Evolutionary conservation across 30 jellyfish, hydroid and myxozoan genomes (phyloP).

Genomic region (Aurelia sp.): DNA sequence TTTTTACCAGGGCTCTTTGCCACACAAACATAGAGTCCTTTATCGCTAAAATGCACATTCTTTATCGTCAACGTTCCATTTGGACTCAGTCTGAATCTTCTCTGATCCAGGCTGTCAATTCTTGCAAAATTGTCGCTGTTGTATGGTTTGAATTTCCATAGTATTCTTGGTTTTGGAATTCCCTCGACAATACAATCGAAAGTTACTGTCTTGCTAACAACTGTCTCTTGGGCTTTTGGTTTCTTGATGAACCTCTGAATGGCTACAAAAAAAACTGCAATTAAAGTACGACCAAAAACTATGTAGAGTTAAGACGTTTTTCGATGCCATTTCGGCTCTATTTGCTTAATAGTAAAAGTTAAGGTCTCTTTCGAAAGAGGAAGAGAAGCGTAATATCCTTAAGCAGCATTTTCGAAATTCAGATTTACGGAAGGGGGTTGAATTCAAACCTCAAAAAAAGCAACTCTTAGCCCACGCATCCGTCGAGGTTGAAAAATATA

Average conservation of each 20-base stretch:
- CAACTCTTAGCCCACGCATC: too few species aligned
- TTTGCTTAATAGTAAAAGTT: too few species aligned
- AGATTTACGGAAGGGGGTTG: too few species aligned
- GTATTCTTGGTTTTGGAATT: conserved; percentile 79
- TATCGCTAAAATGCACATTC: conserved; percentile 62
- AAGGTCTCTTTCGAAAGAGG: too few species aligned
- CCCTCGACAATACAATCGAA: conserved; percentile 83
- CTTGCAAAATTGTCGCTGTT: conserved; percentile 11
- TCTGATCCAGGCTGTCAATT: conserved; percentile 60
- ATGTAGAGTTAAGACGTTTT: too few species aligned
- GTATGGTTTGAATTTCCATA: conserved; percentile 71
- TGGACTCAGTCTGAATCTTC: conserved; percentile 59
- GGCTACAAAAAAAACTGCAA: conserved; percentile 60
- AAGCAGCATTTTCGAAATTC: too few species aligned
- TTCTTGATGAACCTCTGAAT: conserved; percentile 63
- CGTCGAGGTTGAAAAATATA: too few species aligned
- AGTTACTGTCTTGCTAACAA: conserved; percentile 68
- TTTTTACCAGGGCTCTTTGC: conserved; percentile 90
- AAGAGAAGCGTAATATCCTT: too few species aligned
- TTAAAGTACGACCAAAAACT: background rate
- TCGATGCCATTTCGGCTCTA: too few species aligned
- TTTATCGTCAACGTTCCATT: conserved; percentile 74
- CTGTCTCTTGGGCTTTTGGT: conserved; percentile 59
- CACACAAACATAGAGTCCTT: conserved; percentile 74
- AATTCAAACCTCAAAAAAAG: too few species aligned